Evolutionary conservation across 2,113 vertebrate genomes (phyloP).

Genomic region (Ochotona princeps): DNA sequence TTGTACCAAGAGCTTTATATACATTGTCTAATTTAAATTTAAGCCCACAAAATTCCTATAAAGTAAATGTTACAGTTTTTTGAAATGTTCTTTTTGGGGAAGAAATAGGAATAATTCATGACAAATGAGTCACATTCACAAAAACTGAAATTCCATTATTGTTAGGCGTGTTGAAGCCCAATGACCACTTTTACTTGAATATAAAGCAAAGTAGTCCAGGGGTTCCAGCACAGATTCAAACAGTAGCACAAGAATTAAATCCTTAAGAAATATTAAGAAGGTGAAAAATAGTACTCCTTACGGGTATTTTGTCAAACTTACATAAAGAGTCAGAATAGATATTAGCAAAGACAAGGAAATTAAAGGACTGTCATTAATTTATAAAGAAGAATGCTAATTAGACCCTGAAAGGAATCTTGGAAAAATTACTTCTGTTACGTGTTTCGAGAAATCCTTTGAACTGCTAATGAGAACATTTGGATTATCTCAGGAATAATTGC

Average conservation of each 20-base stretch:
- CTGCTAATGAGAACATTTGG: slow-evolving; percentile 78
- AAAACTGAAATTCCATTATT: slow-evolving; percentile 52
- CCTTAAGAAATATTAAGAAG: slow-evolving; percentile 57
- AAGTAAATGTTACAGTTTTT: slow-evolving; percentile 38
- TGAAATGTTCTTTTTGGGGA: slow-evolving; percentile 1
- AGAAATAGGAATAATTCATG: slow-evolving; percentile 52
- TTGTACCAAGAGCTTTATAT: not conserved
- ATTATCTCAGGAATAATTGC: slow-evolving; percentile 71
- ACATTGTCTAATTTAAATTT: slow-evolving; percentile 36
- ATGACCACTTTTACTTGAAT: slow-evolving; percentile 45
- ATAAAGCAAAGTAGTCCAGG: slow-evolving; percentile 30
- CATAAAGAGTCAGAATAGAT: slow-evolving; percentile 69
- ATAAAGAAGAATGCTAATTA: slow-evolving; percentile 79
- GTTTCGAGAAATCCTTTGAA: slow-evolving; percentile 80
- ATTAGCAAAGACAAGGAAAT: slow-evolving; percentile 77
- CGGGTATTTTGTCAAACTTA: slow-evolving; percentile 75
- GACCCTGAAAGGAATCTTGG: slow-evolving; percentile 68
- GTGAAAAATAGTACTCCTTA: slow-evolving; percentile 72
- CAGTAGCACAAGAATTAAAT: slow-evolving; percentile 58
- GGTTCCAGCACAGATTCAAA: slow-evolving; percentile 30
- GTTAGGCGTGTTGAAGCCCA: slow-evolving; percentile 20
- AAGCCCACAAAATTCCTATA: not conserved
- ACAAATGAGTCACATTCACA: slow-evolving; percentile 33
- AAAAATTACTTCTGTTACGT: slow-evolving; percentile 79
- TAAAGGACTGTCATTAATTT: slow-evolving; percentile 79